Conservation (phyloP, 2,113 vertebrate genomes). For the Oreochromis tanganicae region DNA sequence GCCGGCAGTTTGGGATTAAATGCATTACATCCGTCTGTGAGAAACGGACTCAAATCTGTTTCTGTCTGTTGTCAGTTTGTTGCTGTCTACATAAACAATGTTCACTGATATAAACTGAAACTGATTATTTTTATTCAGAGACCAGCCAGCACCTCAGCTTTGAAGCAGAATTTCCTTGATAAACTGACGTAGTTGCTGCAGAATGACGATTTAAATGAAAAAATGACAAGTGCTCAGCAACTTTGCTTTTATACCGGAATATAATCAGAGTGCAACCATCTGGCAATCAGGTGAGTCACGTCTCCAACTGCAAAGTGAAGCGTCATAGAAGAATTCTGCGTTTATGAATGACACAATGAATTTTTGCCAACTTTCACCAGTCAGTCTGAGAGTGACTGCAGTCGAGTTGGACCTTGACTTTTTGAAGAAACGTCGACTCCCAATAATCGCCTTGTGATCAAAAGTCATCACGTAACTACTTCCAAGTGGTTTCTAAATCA, state of each 20-base stretch:
- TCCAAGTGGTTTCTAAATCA: background rate
- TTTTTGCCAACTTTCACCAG: background rate
- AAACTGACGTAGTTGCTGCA: rapidly evolving
- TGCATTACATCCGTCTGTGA: background rate
- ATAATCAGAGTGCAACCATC: background rate
- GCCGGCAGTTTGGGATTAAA: background rate
- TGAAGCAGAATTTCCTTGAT: background rate
- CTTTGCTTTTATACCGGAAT: background rate
- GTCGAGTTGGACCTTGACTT: rapidly evolving
- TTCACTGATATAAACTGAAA: background rate
- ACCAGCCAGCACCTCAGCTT: rapidly evolving
- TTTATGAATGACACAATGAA: background rate
- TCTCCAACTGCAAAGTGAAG: background rate
- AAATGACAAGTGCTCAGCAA: background rate
- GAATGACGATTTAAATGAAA: background rate
- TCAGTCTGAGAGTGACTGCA: background rate
- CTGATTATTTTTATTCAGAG: background rate
- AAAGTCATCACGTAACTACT: background rate
- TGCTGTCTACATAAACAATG: background rate
- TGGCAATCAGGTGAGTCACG: background rate
- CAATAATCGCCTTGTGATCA: rapidly evolving
- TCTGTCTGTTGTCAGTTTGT: background rate
- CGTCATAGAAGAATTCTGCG: background rate
- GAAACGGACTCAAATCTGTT: background rate
- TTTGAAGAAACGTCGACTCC: background rate